Evolutionary conservation across 2,888 invertebrate species (phyloP), one percentile per base, ranked within the genome.

Genomic region (Aphelenchoides bicaudatus): DNA sequence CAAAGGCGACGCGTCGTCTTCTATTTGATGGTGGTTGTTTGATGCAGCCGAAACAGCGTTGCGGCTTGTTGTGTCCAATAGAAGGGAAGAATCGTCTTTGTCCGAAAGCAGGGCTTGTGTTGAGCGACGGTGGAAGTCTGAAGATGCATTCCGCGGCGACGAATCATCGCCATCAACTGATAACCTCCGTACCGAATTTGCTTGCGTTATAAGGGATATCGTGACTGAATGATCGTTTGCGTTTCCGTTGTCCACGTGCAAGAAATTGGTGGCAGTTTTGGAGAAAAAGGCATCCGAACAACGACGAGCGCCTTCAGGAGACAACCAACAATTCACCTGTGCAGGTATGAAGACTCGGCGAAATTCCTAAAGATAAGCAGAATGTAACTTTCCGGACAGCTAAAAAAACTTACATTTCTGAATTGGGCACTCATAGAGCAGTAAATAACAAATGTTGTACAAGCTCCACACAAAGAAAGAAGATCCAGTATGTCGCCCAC

Each of bases 391-490:
- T 21, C 50, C 19, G 23, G 46, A 62, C 25, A 5, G 28, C 60
- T 59, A 30, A 31, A 56, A 57, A 57, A 19, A 52, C 59, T 43
- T 39, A 75, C 78, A 52, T 71, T 71, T 63, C 83, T 67, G 70
- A 83, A 83, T 69, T 82, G 81, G 39, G 78, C 78, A 61, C 81
- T 81, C 82, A 83, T 83, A n/a, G 80, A 76, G 64, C 82, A 82
- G 71, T 83, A 83, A 50, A 83, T 80, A 13, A 83, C 80, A 72
- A 83, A 83, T 61, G 82, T 82, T 27, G 82, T 80, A 21, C 81
- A 80, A 58, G 82, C 81, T 59, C 82, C 82, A 55, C 80, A 79
- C 43, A 83, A 73, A 0, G 82, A 81, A 62, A 81, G 77, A 49
- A 82, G 75, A 67, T 83, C 81, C 29, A 82, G 70, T 23, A 82